These are phyloP conservation scores for Piscicola geometra DNA, from an alignment of 2,888 invertebrate species.

Conservation along the genomic window DNA sequence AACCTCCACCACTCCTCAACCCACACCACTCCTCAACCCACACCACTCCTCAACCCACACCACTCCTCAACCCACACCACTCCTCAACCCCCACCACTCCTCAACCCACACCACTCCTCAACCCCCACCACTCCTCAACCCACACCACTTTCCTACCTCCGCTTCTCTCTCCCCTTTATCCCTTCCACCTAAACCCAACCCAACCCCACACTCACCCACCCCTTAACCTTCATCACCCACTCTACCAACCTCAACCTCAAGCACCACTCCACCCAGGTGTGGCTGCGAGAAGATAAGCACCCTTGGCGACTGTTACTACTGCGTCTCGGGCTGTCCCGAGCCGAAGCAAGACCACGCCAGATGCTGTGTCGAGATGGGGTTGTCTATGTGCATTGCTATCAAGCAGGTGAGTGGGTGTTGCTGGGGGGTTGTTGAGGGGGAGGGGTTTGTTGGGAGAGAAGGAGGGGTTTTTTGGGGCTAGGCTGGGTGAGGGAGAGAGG, in stretches of 20 bases:
- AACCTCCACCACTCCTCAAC: too few species aligned
- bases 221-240: neutral
- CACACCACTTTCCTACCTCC: too few species aligned
- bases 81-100: neutral
- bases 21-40: neutral
- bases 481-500: too few species aligned
- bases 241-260: neutral
- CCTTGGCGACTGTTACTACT: slow-evolving; percentile 88
- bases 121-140: too few species aligned
- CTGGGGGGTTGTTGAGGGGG: too few species aligned
- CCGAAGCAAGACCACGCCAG: slow-evolving; percentile 84
- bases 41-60: slow-evolving; percentile 1
- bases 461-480: too few species aligned
- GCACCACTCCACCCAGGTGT: slow-evolving; percentile 49
- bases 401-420: slow-evolving; percentile 62
- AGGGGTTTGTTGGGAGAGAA: too few species aligned
- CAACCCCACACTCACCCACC: neutral
- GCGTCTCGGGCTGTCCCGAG: slow-evolving; percentile 80
- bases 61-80: slow-evolving; percentile 8
- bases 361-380: slow-evolving; percentile 93
- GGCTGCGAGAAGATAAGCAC: slow-evolving; percentile 96
- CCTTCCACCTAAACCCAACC: neutral
- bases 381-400: slow-evolving; percentile 76
- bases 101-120: neutral
- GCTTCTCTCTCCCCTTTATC: too few species aligned